Percentiles rank a stretch among this genome's conserved stretches.
Evolutionary conservation across 2,888 invertebrate species (phyloP).

Genomic region (Brachyopa scutellaris): DNA sequence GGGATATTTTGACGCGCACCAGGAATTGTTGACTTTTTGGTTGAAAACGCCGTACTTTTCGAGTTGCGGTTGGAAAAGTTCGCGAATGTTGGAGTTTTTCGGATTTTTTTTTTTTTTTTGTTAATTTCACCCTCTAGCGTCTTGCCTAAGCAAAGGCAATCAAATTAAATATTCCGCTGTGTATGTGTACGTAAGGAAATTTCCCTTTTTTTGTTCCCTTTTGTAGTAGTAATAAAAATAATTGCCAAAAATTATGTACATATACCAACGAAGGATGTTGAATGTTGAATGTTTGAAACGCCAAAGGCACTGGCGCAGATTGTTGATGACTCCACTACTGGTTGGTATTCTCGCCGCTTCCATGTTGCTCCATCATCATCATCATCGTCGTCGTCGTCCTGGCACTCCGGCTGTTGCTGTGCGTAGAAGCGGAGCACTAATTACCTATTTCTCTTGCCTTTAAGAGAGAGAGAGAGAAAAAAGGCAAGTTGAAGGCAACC

Average conservation of each 20-base stretch:
- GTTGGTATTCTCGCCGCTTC: not conserved
- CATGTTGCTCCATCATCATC: slow-evolving; percentile 27
- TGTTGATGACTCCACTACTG: slow-evolving; percentile 54
- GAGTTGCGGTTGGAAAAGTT: too few species aligned
- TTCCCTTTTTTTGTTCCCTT: not conserved
- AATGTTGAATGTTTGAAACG: too few species aligned
- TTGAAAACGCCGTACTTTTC: too few species aligned
- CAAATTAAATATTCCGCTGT: slow-evolving; percentile 58
- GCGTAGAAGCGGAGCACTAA: slow-evolving; percentile 68
- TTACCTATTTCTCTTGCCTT: slow-evolving; percentile 64
- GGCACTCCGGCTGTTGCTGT: slow-evolving; percentile 55
- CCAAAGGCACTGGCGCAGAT: slow-evolving; percentile 50
- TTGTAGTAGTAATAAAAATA: slow-evolving; percentile 41
- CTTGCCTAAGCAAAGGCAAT: slow-evolving; percentile 23
- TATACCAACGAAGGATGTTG: too few species aligned
- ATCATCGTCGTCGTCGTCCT: slow-evolving; percentile 22
- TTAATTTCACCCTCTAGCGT: slow-evolving; percentile 52
- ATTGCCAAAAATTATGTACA: slow-evolving; percentile 50
- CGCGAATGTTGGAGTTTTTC: slow-evolving; percentile 10
- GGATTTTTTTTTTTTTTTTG: too few species aligned
- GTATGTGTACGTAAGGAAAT: slow-evolving; percentile 15
- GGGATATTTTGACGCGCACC: too few species aligned
- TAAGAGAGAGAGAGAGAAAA: too few species aligned
- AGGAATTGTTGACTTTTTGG: slow-evolving; percentile 54
- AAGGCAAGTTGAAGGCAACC: too few species aligned